Evolutionary conservation across 1,140 invertebrate genomes (phyloP).

Genomic region (Anastrepha obliqua): DNA sequence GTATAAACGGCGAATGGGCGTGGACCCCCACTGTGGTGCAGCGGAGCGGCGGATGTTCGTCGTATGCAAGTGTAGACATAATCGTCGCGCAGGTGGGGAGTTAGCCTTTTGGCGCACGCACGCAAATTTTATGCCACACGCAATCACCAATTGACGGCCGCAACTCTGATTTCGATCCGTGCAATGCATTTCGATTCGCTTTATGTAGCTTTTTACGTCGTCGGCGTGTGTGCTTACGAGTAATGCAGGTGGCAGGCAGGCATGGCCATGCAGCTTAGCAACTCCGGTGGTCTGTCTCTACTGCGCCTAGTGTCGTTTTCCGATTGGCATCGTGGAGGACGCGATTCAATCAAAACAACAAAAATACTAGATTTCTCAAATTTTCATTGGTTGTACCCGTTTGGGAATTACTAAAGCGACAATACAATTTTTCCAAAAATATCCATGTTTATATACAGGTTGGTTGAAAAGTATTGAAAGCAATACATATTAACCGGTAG

Average conservation of each 20-base stretch:
- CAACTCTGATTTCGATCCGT: slow-evolving; percentile 33
- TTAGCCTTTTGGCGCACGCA: slow-evolving; percentile 43
- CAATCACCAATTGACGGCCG: slow-evolving; percentile 23
- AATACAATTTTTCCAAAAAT: not conserved
- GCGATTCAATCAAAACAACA: not conserved
- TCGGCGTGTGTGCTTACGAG: not conserved
- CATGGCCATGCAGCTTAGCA: not conserved
- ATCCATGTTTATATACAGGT: not conserved
- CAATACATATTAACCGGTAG: not conserved
- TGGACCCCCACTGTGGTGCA: slow-evolving; percentile 23
- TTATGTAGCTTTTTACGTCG: slow-evolving; percentile 25
- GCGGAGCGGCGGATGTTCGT: slow-evolving; percentile 24
- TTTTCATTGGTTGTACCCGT: too few species aligned
- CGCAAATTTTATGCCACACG: slow-evolving; percentile 37
- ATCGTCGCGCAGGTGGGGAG: slow-evolving; percentile 34
- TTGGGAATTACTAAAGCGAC: too few species aligned
- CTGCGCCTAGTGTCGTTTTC: not conserved
- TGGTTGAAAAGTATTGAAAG: too few species aligned
- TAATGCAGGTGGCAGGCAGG: slow-evolving; percentile 5
- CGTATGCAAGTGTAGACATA: slow-evolving; percentile 7
- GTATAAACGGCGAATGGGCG: slow-evolving; percentile 18
- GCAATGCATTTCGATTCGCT: slow-evolving; percentile 44
- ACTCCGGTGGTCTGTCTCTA: not conserved
- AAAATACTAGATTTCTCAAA: not conserved
- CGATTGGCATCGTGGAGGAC: not conserved